A percentile compares a stretch with the other conserved stretches of the same genome.
These are phyloP conservation scores for Gouania willdenowi DNA, from an alignment of 2,797 vertebrate species.

Conservation along the genomic window DNA sequence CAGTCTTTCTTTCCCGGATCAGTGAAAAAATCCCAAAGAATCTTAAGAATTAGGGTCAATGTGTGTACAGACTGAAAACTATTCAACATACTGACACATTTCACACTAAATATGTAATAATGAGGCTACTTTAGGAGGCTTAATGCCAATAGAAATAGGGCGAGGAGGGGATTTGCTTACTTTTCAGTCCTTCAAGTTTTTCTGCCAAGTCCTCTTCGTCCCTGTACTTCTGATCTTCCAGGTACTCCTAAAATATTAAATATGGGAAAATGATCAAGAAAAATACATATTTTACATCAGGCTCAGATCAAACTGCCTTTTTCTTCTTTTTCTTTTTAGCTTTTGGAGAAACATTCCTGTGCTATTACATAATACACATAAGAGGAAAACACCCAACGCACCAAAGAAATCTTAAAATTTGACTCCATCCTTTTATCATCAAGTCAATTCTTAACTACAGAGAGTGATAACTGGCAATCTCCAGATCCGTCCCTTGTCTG, in stretches of 20 bases:
- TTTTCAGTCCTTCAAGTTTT: slow-evolving; percentile 92
- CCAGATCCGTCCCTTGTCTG: not conserved
- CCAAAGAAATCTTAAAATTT: too few relatives aligned
- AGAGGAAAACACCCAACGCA: not conserved
- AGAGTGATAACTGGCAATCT: slow-evolving; percentile 10
- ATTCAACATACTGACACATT: not conserved
- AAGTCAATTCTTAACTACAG: not conserved
- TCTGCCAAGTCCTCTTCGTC: slow-evolving; percentile 91
- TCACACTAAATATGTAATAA: too few relatives aligned
- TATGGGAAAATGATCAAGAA: too few relatives aligned
- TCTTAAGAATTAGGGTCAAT: not conserved
- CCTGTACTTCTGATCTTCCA: slow-evolving; percentile 94
- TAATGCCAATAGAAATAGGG: too few relatives aligned
- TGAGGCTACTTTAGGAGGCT: too few relatives aligned
- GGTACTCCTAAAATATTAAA: slow-evolving; percentile 88
- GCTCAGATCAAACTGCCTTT: not conserved
- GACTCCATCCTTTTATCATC: too few relatives aligned
- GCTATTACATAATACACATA: too few relatives aligned
- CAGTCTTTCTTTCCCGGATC: slow-evolving; percentile 47
- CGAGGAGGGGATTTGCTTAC: slow-evolving; percentile 79
- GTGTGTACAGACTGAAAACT: not conserved
- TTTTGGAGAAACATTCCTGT: too few relatives aligned
- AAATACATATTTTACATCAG: too few relatives aligned
- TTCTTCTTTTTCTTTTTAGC: too few relatives aligned
- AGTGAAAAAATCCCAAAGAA: slow-evolving; percentile 39